Percentiles rank a stretch among this genome's conserved stretches.
phyloP scores from a whole-genome alignment of 2,797 vertebrate genomes.

The Onychomys leucogaster region DNA sequence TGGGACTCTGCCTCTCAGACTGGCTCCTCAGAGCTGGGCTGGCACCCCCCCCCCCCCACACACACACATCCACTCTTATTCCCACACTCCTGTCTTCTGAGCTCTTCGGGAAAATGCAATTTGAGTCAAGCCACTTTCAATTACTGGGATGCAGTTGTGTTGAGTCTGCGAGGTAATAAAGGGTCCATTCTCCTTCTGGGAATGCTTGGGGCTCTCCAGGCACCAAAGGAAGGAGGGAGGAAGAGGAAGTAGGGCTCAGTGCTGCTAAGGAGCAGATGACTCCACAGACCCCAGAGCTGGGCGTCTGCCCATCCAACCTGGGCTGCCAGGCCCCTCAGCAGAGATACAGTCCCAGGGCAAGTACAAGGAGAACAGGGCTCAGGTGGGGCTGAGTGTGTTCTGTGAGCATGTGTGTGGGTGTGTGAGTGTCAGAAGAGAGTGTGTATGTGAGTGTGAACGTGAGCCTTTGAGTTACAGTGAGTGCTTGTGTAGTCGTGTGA shows the following conservation, averaged over 20 bases:
- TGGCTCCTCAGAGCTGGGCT: background rate
- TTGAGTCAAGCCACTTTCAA: conserved; percentile 76
- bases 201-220: conserved; percentile 51
- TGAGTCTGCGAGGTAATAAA: conserved; percentile 53
- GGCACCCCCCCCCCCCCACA: background rate
- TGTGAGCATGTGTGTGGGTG: background rate
- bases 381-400: background rate
- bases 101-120: conserved; percentile 66
- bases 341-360: background rate
- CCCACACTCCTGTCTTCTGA: background rate
- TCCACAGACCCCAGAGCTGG: background rate
- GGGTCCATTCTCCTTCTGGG: conserved; percentile 46
- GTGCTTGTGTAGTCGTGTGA: background rate
- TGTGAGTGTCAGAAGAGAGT: background rate
- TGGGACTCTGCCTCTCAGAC: background rate
- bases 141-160: conserved; percentile 28
- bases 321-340: background rate
- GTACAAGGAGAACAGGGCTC: background rate
- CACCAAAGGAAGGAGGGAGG: background rate
- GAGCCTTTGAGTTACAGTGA: accelerated
- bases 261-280: background rate
- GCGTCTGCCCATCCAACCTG: accelerated
- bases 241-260: conserved; percentile 13
- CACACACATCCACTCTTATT: background rate
- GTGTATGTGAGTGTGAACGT: background rate